Conservation (phyloP, 1,140 invertebrate genomes). For the Sycophaga agraensis region DNA sequence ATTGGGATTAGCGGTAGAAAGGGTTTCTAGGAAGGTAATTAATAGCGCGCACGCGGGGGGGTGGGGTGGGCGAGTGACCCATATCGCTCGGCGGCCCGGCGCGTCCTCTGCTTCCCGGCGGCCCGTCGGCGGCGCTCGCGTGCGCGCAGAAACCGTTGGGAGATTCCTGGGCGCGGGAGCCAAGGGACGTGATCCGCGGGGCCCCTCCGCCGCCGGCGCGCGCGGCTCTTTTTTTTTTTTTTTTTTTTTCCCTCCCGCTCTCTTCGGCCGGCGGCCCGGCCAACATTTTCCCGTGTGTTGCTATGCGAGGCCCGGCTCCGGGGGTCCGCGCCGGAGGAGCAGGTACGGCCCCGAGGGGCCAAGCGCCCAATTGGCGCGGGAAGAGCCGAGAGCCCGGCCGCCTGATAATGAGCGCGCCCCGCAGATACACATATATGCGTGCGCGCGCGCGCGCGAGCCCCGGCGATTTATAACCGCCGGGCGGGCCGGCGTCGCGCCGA, state of each 20-base stretch:
- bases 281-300: not conserved
- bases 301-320: not conserved
- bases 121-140: too few species aligned
- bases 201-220: not conserved
- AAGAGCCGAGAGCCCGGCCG: too few species aligned
- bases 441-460: not conserved
- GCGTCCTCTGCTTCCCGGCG: too few species aligned
- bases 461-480: not conserved
- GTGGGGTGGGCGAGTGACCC: too few species aligned
- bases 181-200: slow-evolving; percentile 7
- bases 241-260: too few species aligned
- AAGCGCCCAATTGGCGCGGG: not conserved
- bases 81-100: too few species aligned
- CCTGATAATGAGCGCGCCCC: not conserved
- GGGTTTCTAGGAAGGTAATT: too few species aligned
- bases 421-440: too few species aligned
- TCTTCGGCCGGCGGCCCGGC: not conserved
- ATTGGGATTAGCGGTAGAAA: too few species aligned
- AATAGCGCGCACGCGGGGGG: too few species aligned
- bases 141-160: too few species aligned
- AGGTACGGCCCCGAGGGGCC: slow-evolving; percentile 4
- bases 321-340: not conserved
- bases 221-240: slow-evolving; percentile 1
- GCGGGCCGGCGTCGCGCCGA: too few species aligned
- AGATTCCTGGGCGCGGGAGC: slow-evolving; percentile 1